Percentiles rank a stretch among this genome's conserved stretches.
Evolutionary conservation across 2,888 invertebrate species (phyloP).

Genomic region (Pterobdella sp.): DNA sequence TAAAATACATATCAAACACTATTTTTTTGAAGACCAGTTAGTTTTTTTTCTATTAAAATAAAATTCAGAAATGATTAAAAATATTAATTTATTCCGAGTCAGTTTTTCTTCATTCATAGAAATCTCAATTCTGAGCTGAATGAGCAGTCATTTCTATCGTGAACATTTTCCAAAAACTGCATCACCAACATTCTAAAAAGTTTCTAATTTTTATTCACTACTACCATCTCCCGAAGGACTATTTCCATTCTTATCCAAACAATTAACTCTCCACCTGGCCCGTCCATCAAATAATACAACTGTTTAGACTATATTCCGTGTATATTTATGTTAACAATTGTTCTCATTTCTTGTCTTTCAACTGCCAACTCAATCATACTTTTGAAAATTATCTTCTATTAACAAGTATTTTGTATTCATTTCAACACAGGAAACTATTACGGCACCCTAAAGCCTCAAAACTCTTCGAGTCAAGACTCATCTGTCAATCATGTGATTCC

Average conservation of each 20-base stretch:
- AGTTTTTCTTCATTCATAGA: too few species aligned
- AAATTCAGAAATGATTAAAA: too few species aligned
- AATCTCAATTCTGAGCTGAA: too few species aligned
- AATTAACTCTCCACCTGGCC: not conserved
- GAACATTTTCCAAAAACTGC: too few species aligned
- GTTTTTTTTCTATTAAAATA: too few species aligned
- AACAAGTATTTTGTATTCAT: not conserved
- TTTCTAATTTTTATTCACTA: not conserved
- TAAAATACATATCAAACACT: too few species aligned
- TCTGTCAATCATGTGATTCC: conserved; percentile 13
- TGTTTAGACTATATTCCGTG: not conserved
- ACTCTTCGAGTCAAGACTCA: not conserved
- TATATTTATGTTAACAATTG: not conserved
- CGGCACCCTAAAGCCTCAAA: conserved; percentile 27
- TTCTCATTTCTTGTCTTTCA: too few species aligned
- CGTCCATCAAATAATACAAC: not conserved
- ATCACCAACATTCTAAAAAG: not conserved
- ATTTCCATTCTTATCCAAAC: not conserved
- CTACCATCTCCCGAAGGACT: not conserved
- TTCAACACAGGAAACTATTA: conserved; percentile 26
- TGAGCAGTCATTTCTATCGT: too few species aligned
- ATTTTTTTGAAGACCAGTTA: too few species aligned
- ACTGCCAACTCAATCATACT: not conserved
- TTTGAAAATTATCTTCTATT: not conserved
- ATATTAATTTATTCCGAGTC: too few species aligned